A percentile compares a stretch with the other conserved stretches of the same genome.
Conservation (phyloP, 2,113 vertebrate species). For the Brachypteracias leptosomus region DNA sequence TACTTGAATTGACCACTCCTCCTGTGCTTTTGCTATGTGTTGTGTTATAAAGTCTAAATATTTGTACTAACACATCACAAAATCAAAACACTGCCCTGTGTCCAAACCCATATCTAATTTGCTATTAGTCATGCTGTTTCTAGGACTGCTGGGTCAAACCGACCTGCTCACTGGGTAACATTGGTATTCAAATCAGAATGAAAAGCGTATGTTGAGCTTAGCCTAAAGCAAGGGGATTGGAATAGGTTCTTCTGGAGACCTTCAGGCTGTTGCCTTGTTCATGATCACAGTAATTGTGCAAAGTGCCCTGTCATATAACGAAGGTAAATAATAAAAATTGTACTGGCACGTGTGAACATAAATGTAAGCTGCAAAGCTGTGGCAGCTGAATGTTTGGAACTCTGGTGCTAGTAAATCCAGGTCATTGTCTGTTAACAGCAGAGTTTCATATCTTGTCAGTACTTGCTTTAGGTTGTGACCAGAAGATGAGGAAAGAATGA, state of each 20-base stretch:
- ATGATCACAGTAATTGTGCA: neutral
- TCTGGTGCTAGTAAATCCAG: neutral
- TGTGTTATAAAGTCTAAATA: neutral
- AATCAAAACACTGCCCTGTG: neutral
- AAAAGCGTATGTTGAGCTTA: neutral
- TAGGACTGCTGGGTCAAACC: neutral
- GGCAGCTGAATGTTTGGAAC: neutral
- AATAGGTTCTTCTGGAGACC: neutral
- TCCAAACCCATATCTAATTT: neutral
- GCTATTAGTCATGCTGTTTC: neutral
- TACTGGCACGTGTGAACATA: neutral
- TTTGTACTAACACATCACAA: neutral
- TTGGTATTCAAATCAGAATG: neutral
- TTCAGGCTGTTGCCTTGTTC: neutral
- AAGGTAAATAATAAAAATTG: neutral
- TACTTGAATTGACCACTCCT: neutral
- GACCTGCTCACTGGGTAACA: neutral
- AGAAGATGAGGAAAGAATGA: neutral
- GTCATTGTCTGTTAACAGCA: neutral
- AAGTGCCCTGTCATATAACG: neutral
- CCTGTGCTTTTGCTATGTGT: neutral
- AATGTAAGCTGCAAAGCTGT: neutral
- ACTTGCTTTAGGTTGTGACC: rapidly evolving
- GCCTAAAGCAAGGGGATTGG: neutral
- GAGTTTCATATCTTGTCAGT: neutral